Base-by-base conservation (phyloP, 1,140 invertebrate species). In the Pseudomyrmex cubaensis region DNA sequence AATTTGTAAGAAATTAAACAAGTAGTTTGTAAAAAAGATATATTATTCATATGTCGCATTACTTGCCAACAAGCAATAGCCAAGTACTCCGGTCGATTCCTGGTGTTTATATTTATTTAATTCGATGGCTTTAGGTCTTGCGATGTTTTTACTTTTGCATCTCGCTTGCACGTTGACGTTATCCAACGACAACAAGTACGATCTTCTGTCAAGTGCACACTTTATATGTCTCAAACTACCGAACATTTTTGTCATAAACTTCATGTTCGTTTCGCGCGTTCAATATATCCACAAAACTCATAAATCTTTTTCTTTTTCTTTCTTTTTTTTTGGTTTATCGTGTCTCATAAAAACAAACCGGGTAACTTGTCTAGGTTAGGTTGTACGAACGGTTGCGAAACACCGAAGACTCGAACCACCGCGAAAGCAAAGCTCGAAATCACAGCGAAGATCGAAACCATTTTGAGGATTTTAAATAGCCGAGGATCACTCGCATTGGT, bases 11-110 rank as follows among this genome's bases (percentile, higher is more conserved):
- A 74, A 63, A 59, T 57, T 22, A 61, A 35, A 9, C 48, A 50
- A 50, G 12, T 50, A 50, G 10, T 52, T 52, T 10, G 13, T 52
- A 52, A 52, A 10, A 52, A 12, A 12, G 50, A 66, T 17, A 59
- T 64, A 69, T n/a, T 59, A n/a, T 69, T 61, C 62, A 62, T 62
- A 80, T 12, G 10, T 52, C 10, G 7, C 46, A 74, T 82, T 76
- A 90, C 89, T 87, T 90, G 89, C 92, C 63, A 93, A 63, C 67
- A 93, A 87, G 63, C 83, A 88, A 62, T 78, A 91, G 35, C 88
- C 89, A 70, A 72, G 72, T 9, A 76, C 4, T 46, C 84, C 72
- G 54, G 89, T 82, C 9, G 67, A 12, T 46, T 85, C 50, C 13
- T 85, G 9, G 0, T 48, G 8, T n/a, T 46, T 0, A 54, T 59